Base-by-base conservation (phyloP, 2,797 vertebrate species). In the Catostomus latipinnis region DNA sequence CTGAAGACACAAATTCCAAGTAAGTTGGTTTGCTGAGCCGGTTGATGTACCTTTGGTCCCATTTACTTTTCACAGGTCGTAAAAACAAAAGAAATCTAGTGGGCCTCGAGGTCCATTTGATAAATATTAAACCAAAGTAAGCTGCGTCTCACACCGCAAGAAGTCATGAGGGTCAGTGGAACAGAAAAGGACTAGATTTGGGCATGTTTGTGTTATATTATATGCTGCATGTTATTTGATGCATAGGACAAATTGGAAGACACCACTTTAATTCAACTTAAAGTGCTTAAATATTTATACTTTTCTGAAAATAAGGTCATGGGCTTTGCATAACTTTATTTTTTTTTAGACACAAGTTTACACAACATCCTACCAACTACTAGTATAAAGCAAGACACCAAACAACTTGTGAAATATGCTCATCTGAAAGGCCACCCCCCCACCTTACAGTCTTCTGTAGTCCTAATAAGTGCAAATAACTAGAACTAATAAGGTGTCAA, bases 1-100 rank as follows among this genome's bases (percentile, higher is more conserved):
- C 13, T 54, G 2, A 71, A 71, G 58, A 56, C 14, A 45, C 11
- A 62, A 69, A 54, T 78, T 71, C 58, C 16, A 56, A 18, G 67
- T 10, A 62, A 14, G 13, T 53, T 56, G 6, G 13, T 68, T 12
- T 68, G 63, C 71, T 52, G 14, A 68, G 71, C 74, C 43, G 14
- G 61, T 62, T 10, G 62, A 86, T 7, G 57, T 16, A 92, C 91
- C 89, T 93, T 92, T 92, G 89, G 50, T 77, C 91, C 9, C 63
- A 12, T 57, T 22, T 16, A 56, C 54, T 66, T 43, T 18, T 50
- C 6, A 1, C 2, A 52, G n/a, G 22, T 54, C 4, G 46, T 65
- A 63, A 53, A 43, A n/a, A 58, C n/a, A 11, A 14, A 53, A 71
- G 34, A 52, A 65, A n/a, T n/a, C 6, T 67, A 0, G 46, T 60